Conservation (phyloP, 1,140 invertebrate species). For the Oedothorax gibbosus region DNA sequence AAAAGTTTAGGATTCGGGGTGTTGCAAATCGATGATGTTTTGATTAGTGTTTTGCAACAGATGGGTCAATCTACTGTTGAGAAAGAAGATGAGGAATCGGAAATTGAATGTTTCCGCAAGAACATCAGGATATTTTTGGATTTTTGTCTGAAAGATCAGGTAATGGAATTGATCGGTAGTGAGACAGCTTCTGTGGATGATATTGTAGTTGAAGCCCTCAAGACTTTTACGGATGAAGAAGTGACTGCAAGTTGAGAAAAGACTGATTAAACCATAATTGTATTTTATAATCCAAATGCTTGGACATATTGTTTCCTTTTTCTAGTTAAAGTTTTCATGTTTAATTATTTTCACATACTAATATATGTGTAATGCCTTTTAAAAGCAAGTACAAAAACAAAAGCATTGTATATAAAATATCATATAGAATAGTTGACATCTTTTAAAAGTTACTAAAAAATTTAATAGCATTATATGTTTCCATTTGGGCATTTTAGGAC, state of each 20-base stretch:
- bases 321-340: not conserved
- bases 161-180: conserved; percentile 50
- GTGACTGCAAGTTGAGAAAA: not conserved
- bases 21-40: conserved; percentile 47
- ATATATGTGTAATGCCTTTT: not conserved
- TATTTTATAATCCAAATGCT: not conserved
- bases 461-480: no score
- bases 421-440: no score
- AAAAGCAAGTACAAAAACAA: not conserved
- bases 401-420: no score
- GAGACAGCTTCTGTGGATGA: conserved; percentile 43
- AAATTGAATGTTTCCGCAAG: conserved; percentile 40
- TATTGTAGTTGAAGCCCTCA: conserved; percentile 50
- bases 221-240: conserved; percentile 21
- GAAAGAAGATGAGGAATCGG: conserved; percentile 18
- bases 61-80: conserved; percentile 34
- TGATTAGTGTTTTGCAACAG: conserved; percentile 37
- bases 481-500: no score
- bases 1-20: conserved; percentile 45
- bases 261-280: conserved; percentile 1
- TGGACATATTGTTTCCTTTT: not conserved
- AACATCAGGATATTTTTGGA: conserved; percentile 51
- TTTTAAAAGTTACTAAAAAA: no score
- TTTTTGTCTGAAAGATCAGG: conserved; percentile 42
- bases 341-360: conserved; percentile 24